These are phyloP conservation scores for Saccostrea cuccullata DNA, from an alignment of 1,140 invertebrate species.

Conservation along the genomic window DNA sequence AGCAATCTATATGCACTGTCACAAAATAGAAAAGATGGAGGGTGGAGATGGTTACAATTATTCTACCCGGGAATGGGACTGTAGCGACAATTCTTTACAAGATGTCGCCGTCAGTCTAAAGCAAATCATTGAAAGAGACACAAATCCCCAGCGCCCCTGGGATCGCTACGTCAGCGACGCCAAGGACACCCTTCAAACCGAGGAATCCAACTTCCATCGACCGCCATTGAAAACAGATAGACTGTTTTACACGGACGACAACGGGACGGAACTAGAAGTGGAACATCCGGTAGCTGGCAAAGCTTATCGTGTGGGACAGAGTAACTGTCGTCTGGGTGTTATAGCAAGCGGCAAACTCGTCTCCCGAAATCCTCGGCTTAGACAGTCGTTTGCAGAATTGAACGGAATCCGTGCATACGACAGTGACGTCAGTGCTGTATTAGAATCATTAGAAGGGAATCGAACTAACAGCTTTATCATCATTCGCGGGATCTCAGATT, in stretches of 20 bases:
- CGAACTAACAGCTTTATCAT: slow-evolving; percentile 90
- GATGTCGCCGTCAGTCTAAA: slow-evolving; percentile 60
- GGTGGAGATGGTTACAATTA: slow-evolving; percentile 58
- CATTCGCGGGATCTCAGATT: slow-evolving; percentile 93
- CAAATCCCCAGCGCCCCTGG: slow-evolving; percentile 75
- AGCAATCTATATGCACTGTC: slow-evolving; percentile 74
- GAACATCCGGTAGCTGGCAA: slow-evolving; percentile 71
- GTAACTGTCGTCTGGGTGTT: slow-evolving; percentile 87
- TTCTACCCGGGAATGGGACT: slow-evolving; percentile 61
- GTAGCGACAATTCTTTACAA: slow-evolving; percentile 61
- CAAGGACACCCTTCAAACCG: slow-evolving; percentile 66
- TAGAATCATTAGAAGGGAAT: slow-evolving; percentile 89
- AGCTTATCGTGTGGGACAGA: slow-evolving; percentile 61
- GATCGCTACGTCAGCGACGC: slow-evolving; percentile 86
- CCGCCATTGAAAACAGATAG: slow-evolving; percentile 92
- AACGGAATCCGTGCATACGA: slow-evolving; percentile 92
- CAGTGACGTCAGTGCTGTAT: slow-evolving; percentile 92
- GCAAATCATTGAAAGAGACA: slow-evolving; percentile 46
- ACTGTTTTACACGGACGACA: slow-evolving; percentile 94
- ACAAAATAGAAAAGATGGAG: slow-evolving; percentile 64
- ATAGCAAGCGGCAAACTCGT: slow-evolving; percentile 89
- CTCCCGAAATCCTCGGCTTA: slow-evolving; percentile 81
- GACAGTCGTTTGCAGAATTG: slow-evolving; percentile 81
- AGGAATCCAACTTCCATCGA: slow-evolving; percentile 82
- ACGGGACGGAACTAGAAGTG: slow-evolving; percentile 95